Evolutionary conservation across 64 coral and sea anemone genomes (phyloP), one percentile per base, ranked within the genome.

Genomic region (Hydrozoanthus tunicans): DNA sequence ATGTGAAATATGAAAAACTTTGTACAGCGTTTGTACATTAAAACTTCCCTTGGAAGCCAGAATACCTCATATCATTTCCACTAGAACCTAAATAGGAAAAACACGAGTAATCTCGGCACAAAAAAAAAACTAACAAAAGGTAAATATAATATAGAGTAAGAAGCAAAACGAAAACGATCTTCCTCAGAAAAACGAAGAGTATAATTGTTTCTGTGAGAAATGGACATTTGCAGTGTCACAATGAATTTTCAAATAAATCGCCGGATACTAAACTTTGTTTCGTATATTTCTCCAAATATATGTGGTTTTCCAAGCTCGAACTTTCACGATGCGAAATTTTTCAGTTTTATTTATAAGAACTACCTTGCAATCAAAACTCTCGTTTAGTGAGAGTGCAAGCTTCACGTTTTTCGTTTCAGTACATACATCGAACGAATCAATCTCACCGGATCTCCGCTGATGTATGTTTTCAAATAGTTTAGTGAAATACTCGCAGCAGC

Each of bases 391-490:
- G 43, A n/a, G 4, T 23, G 7, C 4, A n/a, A n/a, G 43, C 43
- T 57, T 27, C 7, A 77, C 15, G 53, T 51, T 13, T 57, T n/a
- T n/a, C 13, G 70, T 26, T 73, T 73, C 20, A 73, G 70, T 73
- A 64, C 62, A 6, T 73, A 24, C 3, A 5, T 24, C 17, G 12
- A 73, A 14, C 5, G 70, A 43, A 51, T 54, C 6, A 6, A 20
- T 15, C 93, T 91, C 81, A 94, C 88, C 89, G 89, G 79, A 25
- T 96, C 95, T 13, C 92, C 95, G 5, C 68, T 74, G 72, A 94
- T 24, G 43, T 82, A 94, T 20, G 92, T 92, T 82, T 93, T 93
- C 1, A 96, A 63, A 82, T 96, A 96, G 81, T 70, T 94, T 20
- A 94, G 77, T 11, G 92, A 94, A 91, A 94, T 90, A 82, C 78